phyloP scores from a whole-genome alignment of 2,888 invertebrate species.

The Halictus quadricinctus region DNA sequence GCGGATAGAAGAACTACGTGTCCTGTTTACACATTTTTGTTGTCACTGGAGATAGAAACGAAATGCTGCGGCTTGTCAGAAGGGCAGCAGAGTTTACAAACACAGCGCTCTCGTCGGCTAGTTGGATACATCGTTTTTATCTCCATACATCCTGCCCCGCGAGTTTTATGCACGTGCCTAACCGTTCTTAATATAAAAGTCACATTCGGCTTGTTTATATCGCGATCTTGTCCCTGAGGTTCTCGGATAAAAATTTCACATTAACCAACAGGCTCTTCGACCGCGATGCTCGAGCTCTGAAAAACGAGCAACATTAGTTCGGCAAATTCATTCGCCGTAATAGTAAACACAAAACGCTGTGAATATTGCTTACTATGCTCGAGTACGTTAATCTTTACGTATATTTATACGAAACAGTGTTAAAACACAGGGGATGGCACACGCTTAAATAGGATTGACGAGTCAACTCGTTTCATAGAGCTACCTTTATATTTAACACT shows the following conservation, averaged over 20 bases:
- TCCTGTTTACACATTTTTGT: conserved; percentile 21
- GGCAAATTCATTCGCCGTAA: not conserved
- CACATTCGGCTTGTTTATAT: conserved; percentile 29
- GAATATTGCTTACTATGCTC: not conserved
- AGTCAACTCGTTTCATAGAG: not conserved
- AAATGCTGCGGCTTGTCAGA: conserved; percentile 36
- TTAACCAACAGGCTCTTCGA: not conserved
- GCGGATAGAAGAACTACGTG: not conserved
- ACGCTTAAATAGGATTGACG: not conserved
- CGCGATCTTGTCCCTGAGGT: too few relatives aligned
- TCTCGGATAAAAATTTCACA: not conserved
- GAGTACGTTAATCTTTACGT: too few relatives aligned
- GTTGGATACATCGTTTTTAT: conserved; percentile 43
- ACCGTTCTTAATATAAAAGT: conserved; percentile 54
- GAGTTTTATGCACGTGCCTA: conserved; percentile 57
- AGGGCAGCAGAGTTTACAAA: conserved; percentile 63
- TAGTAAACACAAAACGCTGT: not conserved
- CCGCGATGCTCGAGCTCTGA: not conserved
- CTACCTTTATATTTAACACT: not conserved
- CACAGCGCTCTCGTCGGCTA: conserved; percentile 38
- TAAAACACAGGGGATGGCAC: not conserved
- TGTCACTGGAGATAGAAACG: conserved; percentile 35
- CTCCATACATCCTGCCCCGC: not conserved
- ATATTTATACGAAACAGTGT: not conserved
- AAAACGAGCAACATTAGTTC: not conserved